Evolutionary conservation across 2,888 invertebrate genomes (phyloP), one percentile per base, ranked within the genome.

Genomic region (Graphium colonna): DNA sequence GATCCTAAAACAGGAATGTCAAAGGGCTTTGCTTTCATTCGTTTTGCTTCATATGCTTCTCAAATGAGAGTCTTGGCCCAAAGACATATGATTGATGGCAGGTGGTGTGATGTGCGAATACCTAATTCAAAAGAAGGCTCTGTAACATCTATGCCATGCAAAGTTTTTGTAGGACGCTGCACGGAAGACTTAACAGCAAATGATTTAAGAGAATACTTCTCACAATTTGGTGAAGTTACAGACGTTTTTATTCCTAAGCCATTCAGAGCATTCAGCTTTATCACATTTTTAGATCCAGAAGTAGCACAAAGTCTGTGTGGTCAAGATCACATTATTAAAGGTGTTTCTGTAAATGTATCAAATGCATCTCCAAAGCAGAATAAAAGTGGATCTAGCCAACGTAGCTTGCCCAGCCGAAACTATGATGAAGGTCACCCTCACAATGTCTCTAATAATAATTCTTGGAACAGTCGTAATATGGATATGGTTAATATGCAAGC

Each of bases 91-190:
- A 98, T 99, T 67, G 98, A 98, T 89, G 98, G 98, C 0, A 91
- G 99, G 67, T 97, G 98, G 96, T 99, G 99, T 90, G 98, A 99
- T 90, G 98, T 99, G 8, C 97, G 98, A 90, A 96, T 99, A 82
- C 99, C 99, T 38, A 98, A 98, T 82, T 98, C 97, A 18, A 97
- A 97, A 83, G 91, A 94, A 87, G 94, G 93, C 44, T 92, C 93
- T 63, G 91, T 93, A 49, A 92, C 93, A 62, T 93, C 94, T 63
- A 93, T 94, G 77, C 94, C 94, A 46, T 94, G 95, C 65, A 95
- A 96, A 86, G 94, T 96, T 45, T 96, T 96, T 88, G 95, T 96
- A 56, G 96, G 96, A 1, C 92, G 96, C 47, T 94, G 96, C 70
- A 95, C 95, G 16, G 96, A 96, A 81, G 95, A 95, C 71, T 92